Evolutionary conservation across 2,888 invertebrate species (phyloP).

Genomic region (Xanthia icteritia): DNA sequence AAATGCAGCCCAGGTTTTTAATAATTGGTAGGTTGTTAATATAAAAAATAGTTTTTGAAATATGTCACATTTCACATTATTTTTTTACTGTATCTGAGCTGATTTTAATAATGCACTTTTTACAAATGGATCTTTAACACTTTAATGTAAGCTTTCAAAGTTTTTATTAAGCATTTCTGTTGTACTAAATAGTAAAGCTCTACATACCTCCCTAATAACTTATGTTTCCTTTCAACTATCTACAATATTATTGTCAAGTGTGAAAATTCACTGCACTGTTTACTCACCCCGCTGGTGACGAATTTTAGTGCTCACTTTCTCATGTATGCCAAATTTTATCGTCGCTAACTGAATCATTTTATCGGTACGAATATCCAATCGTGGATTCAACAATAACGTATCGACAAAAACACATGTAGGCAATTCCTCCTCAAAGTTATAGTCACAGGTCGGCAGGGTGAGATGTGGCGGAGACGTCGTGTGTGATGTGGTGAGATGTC

Average conservation of each 20-base stretch:
- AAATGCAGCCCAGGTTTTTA: not conserved
- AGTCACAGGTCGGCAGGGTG: slow-evolving; percentile 74
- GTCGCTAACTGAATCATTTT: slow-evolving; percentile 92
- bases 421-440: slow-evolving; percentile 68
- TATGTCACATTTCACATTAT: not conserved
- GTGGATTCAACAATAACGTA: slow-evolving; percentile 67
- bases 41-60: not conserved
- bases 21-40: not conserved
- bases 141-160: slow-evolving; percentile 46
- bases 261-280: slow-evolving; percentile 86
- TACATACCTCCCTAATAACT: slow-evolving; percentile 69
- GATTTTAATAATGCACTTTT: slow-evolving; percentile 25
- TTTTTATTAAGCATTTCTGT: slow-evolving; percentile 31
- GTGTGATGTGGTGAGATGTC: slow-evolving; percentile 77
- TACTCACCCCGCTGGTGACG: slow-evolving; percentile 88
- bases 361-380: slow-evolving; percentile 74
- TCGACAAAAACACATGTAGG: slow-evolving; percentile 70
- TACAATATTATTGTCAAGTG: slow-evolving; percentile 61
- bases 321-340: slow-evolving; percentile 91
- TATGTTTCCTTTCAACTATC: slow-evolving; percentile 58
- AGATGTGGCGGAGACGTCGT: slow-evolving; percentile 66
- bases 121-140: slow-evolving; percentile 23
- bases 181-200: slow-evolving; percentile 38
- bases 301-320: slow-evolving; percentile 89
- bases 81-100: slow-evolving; percentile 3